phyloP scores from a whole-genome alignment of 2,888 invertebrate genomes.

The Xiphydria camelus region DNA sequence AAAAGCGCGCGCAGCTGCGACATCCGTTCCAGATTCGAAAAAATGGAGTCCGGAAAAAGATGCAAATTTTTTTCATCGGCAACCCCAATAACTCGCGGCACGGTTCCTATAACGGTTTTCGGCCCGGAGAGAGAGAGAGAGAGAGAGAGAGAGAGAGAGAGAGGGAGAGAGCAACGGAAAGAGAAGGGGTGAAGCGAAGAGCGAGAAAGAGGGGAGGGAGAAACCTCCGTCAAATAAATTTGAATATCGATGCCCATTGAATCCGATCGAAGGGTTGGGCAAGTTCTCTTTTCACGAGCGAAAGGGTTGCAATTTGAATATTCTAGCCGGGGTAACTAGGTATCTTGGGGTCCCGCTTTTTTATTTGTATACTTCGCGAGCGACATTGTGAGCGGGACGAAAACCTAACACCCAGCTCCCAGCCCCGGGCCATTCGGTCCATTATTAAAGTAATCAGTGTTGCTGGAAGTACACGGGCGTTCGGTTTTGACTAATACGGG shows the following conservation, averaged over 20 bases:
- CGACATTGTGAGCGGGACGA: slow-evolving; percentile 46
- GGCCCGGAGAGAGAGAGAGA: slow-evolving; percentile 2
- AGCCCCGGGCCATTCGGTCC: slow-evolving; percentile 52
- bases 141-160: slow-evolving; percentile 5
- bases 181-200: slow-evolving; percentile 22
- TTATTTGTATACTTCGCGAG: slow-evolving; percentile 55
- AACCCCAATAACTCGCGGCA: slow-evolving; percentile 35
- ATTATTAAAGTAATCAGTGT: slow-evolving; percentile 57
- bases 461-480: slow-evolving; percentile 43
- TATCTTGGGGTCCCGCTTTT: slow-evolving; percentile 46
- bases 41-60: slow-evolving; percentile 29
- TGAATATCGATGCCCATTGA: slow-evolving; percentile 59
- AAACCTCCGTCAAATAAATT: slow-evolving; percentile 56
- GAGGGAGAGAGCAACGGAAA: slow-evolving; percentile 19
- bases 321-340: slow-evolving; percentile 55
- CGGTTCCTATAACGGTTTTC: slow-evolving; percentile 3
- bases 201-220: slow-evolving; percentile 23
- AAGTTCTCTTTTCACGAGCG: slow-evolving; percentile 39
- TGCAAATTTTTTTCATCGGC: slow-evolving; percentile 42
- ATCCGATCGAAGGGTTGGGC: slow-evolving; percentile 56
- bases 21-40: slow-evolving; percentile 45
- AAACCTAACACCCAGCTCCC: slow-evolving; percentile 54
- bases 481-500: slow-evolving; percentile 45
- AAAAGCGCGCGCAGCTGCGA: slow-evolving; percentile 1
- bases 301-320: slow-evolving; percentile 58